Evolutionary conservation across 2,888 invertebrate species (phyloP).

Genomic region (Drosophila bunnanda): DNA sequence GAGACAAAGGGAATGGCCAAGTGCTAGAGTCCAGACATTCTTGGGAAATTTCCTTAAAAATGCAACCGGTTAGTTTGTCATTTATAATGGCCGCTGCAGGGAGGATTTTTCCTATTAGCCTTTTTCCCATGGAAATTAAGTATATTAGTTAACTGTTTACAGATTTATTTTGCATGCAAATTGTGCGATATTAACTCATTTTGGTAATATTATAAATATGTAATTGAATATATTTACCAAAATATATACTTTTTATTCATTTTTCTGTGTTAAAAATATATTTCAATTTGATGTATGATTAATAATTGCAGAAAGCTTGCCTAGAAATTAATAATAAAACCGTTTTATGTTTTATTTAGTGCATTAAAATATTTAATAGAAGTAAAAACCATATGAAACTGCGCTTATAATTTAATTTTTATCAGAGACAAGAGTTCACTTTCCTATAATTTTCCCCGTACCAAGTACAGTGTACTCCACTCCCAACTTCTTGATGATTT

Average conservation of each 20-base stretch:
- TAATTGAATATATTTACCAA: not conserved
- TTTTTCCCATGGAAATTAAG: not conserved
- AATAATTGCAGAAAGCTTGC: not conserved
- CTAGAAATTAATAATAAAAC: not conserved
- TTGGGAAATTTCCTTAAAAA: slow-evolving; percentile 53
- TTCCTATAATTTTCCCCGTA: not conserved
- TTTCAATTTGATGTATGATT: not conserved
- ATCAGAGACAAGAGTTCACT: not conserved
- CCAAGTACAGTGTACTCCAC: not conserved
- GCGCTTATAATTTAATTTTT: not conserved
- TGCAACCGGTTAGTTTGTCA: slow-evolving; percentile 62
- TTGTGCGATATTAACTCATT: not conserved
- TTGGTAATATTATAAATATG: not conserved
- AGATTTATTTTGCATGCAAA: not conserved
- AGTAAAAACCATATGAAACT: too few species aligned
- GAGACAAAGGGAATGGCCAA: slow-evolving; percentile 21
- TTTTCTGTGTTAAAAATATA: not conserved
- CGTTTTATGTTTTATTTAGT: not conserved
- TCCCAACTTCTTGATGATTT: not conserved
- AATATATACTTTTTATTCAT: not conserved
- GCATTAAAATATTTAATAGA: not conserved
- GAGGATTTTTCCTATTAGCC: not conserved
- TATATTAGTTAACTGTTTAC: not conserved
- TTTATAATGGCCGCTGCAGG: slow-evolving; percentile 52
- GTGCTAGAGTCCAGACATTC: slow-evolving; percentile 13